Conservation (phyloP, 2,888 invertebrate species). For the Parascotia fuliginaria region DNA sequence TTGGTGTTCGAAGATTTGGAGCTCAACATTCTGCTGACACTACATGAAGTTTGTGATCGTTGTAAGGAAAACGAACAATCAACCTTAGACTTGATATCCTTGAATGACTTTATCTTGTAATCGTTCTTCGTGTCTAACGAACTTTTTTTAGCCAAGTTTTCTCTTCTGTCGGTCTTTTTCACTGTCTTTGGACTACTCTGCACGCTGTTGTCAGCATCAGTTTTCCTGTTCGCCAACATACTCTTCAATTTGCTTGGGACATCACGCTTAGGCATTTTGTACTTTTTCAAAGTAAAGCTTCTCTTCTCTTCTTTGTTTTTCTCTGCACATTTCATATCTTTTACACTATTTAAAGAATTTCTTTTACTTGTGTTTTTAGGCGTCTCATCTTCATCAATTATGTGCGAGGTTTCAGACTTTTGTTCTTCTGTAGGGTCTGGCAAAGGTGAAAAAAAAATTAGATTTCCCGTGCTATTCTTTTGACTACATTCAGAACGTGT, state of each 20-base stretch:
- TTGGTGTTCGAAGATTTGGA: slow-evolving; percentile 75
- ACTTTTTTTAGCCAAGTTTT: slow-evolving; percentile 79
- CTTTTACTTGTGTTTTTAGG: slow-evolving; percentile 76
- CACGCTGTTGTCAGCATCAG: slow-evolving; percentile 80
- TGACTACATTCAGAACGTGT: slow-evolving; percentile 83
- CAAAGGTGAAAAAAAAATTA: slow-evolving; percentile 59
- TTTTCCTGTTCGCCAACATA: slow-evolving; percentile 87
- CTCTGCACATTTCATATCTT: slow-evolving; percentile 66
- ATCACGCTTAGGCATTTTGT: slow-evolving; percentile 92
- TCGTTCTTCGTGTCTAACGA: slow-evolving; percentile 91
- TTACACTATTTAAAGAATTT: slow-evolving; percentile 76
- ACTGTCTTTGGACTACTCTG: slow-evolving; percentile 86
- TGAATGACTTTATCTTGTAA: slow-evolving; percentile 89
- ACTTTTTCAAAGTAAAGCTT: slow-evolving; percentile 87
- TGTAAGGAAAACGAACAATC: slow-evolving; percentile 83
- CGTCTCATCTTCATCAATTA: slow-evolving; percentile 63
- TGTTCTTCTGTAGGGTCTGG: slow-evolving; percentile 60
- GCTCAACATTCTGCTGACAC: slow-evolving; percentile 78
- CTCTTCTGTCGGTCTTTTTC: slow-evolving; percentile 90
- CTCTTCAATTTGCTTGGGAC: slow-evolving; percentile 91
- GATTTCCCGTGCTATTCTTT: slow-evolving; percentile 70
- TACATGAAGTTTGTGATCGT: slow-evolving; percentile 80
- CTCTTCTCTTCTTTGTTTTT: slow-evolving; percentile 84
- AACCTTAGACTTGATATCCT: slow-evolving; percentile 95
- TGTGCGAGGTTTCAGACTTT: slow-evolving; percentile 53